Evolutionary conservation across 2,113 vertebrate genomes (phyloP).

Genomic region (Engraulis encrasicolus): DNA sequence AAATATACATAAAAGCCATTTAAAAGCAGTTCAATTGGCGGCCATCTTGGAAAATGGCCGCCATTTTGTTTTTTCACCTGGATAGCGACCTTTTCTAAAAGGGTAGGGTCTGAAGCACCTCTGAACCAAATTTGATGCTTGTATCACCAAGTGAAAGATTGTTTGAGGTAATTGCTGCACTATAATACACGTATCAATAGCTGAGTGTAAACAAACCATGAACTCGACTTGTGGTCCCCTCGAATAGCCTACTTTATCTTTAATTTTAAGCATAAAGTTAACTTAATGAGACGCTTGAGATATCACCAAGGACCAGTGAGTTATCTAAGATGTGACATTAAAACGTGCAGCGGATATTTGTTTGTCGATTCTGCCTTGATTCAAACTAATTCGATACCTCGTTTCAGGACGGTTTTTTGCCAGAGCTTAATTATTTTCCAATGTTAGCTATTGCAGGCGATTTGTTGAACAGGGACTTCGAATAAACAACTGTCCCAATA

Average conservation of each 20-base stretch:
- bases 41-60: too few relatives aligned
- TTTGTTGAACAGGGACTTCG: background rate
- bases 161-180: too few relatives aligned
- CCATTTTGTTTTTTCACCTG: too few relatives aligned
- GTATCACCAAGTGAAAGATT: too few relatives aligned
- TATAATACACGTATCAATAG: constrained; percentile 4
- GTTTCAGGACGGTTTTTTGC: background rate
- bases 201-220: background rate
- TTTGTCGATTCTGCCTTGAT: background rate
- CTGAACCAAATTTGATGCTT: too few relatives aligned
- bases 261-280: background rate
- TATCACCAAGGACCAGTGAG: background rate
- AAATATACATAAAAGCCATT: too few relatives aligned
- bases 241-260: background rate
- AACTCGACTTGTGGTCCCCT: background rate
- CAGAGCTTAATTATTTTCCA: background rate
- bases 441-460: background rate
- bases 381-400: background rate
- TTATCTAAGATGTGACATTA: background rate
- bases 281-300: background rate
- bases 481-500: background rate
- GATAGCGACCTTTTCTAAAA: too few relatives aligned
- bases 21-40: too few relatives aligned
- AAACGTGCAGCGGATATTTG: background rate
- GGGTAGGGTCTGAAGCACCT: too few relatives aligned